phyloP scores from a whole-genome alignment of 2,797 vertebrate species.

The Danio albolineatus region DNA sequence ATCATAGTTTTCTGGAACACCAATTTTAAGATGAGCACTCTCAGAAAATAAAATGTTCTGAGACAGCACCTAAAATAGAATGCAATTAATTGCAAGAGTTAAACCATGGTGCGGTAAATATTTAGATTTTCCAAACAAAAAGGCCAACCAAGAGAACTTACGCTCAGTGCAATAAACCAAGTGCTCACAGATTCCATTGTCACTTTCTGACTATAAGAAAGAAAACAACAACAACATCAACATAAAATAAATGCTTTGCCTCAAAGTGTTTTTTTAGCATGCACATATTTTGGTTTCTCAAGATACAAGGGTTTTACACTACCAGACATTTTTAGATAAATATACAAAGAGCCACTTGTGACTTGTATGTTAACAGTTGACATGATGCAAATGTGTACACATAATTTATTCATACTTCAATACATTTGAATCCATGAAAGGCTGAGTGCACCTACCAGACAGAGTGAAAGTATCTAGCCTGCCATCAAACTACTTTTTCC shows the following conservation, averaged over 20 bases:
- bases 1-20: constrained; percentile 83
- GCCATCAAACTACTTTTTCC: constrained; percentile 5
- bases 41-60: constrained; percentile 67
- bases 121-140: neutral
- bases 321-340: no score
- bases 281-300: no score
- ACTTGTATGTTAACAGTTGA: no score
- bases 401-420: no score
- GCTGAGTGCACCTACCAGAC: neutral
- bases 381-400: no score
- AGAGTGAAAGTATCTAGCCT: neutral
- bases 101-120: constrained; percentile 10
- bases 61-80: constrained; percentile 63
- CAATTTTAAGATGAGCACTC: constrained; percentile 74
- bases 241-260: neutral
- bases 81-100: constrained; percentile 39
- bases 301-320: no score
- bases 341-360: no score
- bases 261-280: neutral
- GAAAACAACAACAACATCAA: constrained; percentile 21
- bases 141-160: constrained; percentile 18
- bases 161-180: constrained; percentile 46
- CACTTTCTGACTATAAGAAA: neutral
- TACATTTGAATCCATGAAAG: neutral
- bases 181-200: constrained; percentile 29